Base-by-base conservation (phyloP, 1,140 invertebrate species). In the Tigriopus japonicus region DNA sequence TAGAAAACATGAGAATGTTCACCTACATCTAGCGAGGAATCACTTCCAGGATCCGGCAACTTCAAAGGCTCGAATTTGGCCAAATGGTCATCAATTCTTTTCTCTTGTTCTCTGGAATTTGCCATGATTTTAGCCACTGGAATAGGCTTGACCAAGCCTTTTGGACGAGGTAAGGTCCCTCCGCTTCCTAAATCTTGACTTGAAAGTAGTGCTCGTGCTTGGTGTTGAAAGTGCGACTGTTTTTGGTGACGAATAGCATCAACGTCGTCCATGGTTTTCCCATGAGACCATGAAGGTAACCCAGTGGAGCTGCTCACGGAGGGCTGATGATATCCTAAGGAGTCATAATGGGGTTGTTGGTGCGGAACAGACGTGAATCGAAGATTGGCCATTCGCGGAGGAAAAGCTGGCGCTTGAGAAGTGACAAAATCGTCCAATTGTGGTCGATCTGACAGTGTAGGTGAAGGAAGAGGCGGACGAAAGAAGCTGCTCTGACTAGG, bases 181-280 rank as follows among this genome's bases (percentile, higher is more conserved):
- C 86, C 86, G 17, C 83, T 82, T 63, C 72, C 65, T 66, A 63
- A 42, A 60, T 21, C 59, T 17, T 54, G 15, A n/a, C 52, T 54
- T 21, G 21, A 17, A 21, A 21, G 45, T 10, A 17, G 45, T n/a
- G 17, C 17, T 21, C 60, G 55, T 35, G 28, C 24, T 43, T 61
- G 17, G 62, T 55, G 41, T 62, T 64, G 66, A 63, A 64, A 65
- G 62, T 65, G 65, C 41, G 56, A 64, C 59, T 63, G 55, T 72
- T 89, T 86, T 68, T 88, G 88, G 56, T 86, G 89, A 1, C 86
- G 86, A 21, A 86, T 88, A 51, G 88, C 81, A 70, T 90, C 86
- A 17, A 86, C 86, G 68, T 90, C 86, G 68, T 90, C 87, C 69
- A 86, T 89, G 55, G 84, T 86, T 60, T 85, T 78, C 35, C 15